phyloP scores from a whole-genome alignment of 92 coral and sea anemone genomes.

The Umimayanthus kanabou region DNA sequence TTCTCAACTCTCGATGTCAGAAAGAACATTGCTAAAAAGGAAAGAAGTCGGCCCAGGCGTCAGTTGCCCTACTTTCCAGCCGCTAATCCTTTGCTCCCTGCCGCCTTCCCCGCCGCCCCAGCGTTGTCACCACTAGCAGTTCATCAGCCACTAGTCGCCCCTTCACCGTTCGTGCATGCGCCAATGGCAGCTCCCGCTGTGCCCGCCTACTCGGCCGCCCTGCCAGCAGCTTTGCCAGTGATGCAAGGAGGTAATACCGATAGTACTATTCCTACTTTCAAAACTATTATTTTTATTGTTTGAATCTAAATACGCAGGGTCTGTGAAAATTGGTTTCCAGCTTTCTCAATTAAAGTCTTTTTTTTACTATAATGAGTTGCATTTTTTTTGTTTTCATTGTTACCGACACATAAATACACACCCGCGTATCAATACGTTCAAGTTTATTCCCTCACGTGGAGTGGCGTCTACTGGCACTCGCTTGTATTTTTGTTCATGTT shows the following conservation, averaged over 20 bases:
- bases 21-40: constrained; percentile 73
- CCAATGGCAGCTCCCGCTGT: constrained; percentile 36
- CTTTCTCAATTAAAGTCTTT: too few relatives aligned
- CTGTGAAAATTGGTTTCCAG: too few relatives aligned
- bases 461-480: not conserved
- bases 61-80: constrained; percentile 59
- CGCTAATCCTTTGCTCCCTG: constrained; percentile 17
- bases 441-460: too few relatives aligned
- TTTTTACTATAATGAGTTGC: too few relatives aligned
- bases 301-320: too few relatives aligned
- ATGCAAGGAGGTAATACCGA: constrained; percentile 28
- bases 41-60: constrained; percentile 66
- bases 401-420: not conserved
- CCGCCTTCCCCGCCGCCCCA: constrained; percentile 32
- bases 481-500: not conserved
- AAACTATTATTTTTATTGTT: too few relatives aligned
- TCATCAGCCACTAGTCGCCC: constrained; percentile 24
- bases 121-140: not conserved
- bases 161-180: constrained; percentile 16
- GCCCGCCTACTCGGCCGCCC: constrained; percentile 24
- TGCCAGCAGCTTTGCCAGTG: constrained; percentile 37
- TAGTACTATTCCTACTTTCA: too few relatives aligned
- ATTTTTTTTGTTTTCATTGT: not conserved
- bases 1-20: constrained; percentile 94
- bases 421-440: not conserved